Conservation (phyloP, 2,888 invertebrate genomes). For the Macaria notata region DNA sequence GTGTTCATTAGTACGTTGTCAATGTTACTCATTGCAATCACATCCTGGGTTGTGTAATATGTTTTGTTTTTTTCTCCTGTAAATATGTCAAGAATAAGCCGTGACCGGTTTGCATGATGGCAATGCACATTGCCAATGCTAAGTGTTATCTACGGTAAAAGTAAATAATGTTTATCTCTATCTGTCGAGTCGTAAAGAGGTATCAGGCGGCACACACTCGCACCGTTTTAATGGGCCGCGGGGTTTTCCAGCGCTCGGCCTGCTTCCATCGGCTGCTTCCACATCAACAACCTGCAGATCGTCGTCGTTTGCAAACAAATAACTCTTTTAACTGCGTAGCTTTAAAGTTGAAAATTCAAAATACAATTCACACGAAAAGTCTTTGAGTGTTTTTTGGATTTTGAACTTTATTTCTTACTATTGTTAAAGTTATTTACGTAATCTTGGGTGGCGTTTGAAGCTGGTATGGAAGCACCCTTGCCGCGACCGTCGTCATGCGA, state of each 20-base stretch:
- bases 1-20: no score
- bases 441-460: background rate
- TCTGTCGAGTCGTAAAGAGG: slow-evolving; percentile 22
- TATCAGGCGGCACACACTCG: slow-evolving; percentile 31
- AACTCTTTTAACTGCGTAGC: background rate
- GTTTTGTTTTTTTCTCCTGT: no score
- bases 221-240: slow-evolving; percentile 39
- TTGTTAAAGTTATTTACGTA: background rate
- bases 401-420: background rate
- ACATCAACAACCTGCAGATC: background rate
- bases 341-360: background rate
- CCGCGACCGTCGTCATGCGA: slow-evolving; percentile 36
- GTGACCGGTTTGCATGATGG: no score
- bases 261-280: slow-evolving; percentile 34
- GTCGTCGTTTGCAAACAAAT: background rate
- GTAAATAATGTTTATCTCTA: slow-evolving; percentile 6
- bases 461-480: slow-evolving; percentile 26
- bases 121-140: background rate
- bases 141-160: slow-evolving; percentile 1
- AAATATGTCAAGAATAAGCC: no score
- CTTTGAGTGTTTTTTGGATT: background rate
- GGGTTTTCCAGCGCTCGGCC: slow-evolving; percentile 58
- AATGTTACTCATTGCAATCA: no score
- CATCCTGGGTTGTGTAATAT: no score
- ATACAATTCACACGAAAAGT: background rate